Percentiles rank a stretch among this genome's conserved stretches.
Conservation (phyloP, 1,140 invertebrate species). For the Cryptotermes secundus region DNA sequence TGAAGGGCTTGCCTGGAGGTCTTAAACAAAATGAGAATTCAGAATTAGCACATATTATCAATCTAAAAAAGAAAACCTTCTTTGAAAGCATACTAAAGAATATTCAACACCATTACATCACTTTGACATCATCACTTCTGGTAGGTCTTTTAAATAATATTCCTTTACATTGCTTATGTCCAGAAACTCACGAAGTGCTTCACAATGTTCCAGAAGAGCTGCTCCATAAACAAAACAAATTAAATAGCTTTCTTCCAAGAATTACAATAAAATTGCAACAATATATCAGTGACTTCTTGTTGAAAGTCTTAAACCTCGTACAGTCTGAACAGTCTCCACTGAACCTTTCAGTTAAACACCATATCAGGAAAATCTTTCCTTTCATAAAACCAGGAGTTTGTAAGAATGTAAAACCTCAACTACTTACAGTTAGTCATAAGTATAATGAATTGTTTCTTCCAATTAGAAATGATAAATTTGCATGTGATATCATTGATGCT, state of each 20-base stretch:
- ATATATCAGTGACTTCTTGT: not conserved
- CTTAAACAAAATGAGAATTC: not conserved
- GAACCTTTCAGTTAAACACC: not conserved
- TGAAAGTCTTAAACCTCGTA: not conserved
- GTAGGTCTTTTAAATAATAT: not conserved
- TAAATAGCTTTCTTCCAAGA: not conserved
- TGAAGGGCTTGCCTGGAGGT: not conserved
- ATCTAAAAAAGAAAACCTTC: not conserved
- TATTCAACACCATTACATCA: not conserved
- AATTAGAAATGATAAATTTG: constrained; percentile 4
- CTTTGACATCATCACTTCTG: not conserved
- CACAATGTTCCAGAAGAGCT: not conserved
- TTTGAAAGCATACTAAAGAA: not conserved
- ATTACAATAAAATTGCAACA: not conserved
- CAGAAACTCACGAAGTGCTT: not conserved
- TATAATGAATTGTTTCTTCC: not conserved
- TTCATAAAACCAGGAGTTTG: not conserved
- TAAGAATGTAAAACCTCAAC: not conserved
- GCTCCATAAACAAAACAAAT: not conserved
- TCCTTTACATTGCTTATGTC: not conserved
- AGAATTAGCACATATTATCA: not conserved
- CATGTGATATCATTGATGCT: not conserved
- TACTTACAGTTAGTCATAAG: not conserved
- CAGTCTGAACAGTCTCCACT: not conserved
- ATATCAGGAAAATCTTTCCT: not conserved